A percentile compares a stretch with the other conserved stretches of the same genome.
phyloP scores from a whole-genome alignment of 2,888 invertebrate species.

The Cacoxenus indagator region DNA sequence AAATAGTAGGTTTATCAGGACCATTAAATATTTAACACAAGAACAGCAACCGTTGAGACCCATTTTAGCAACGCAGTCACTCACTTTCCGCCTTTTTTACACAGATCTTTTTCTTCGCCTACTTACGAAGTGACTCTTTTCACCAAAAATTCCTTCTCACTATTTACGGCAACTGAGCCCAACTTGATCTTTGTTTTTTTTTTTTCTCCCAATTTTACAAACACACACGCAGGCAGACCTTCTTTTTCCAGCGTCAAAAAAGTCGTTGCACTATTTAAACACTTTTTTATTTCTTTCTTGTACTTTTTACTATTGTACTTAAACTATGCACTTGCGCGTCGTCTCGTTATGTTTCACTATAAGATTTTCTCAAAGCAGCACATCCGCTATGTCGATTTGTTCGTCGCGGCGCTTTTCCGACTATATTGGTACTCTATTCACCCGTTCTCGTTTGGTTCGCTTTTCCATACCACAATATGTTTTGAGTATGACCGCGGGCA shows the following conservation, averaged over 20 bases:
- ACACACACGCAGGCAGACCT: not conserved
- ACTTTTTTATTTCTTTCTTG: not conserved
- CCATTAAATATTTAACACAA: constrained; percentile 69
- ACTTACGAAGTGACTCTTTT: too few species aligned
- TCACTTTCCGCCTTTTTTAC: too few species aligned
- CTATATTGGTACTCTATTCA: too few species aligned
- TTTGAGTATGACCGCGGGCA: too few species aligned
- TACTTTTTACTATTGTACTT: not conserved
- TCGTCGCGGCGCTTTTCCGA: not conserved
- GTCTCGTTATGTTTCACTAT: not conserved
- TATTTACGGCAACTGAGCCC: too few species aligned
- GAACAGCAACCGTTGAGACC: constrained; percentile 70
- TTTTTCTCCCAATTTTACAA: too few species aligned
- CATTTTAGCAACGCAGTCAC: constrained; percentile 60
- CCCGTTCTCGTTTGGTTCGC: not conserved
- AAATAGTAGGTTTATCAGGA: constrained; percentile 69
- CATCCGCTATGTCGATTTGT: not conserved
- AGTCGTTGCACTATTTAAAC: too few species aligned
- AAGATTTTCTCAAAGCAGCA: not conserved
- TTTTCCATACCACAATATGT: too few species aligned
- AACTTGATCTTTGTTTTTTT: too few species aligned
- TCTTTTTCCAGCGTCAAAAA: too few species aligned
- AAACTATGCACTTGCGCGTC: not conserved
- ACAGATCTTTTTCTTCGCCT: not conserved
- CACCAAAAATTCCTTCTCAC: too few species aligned